These are phyloP conservation scores for Vipera ursinii DNA, from an alignment of 2,797 vertebrate genomes.

Conservation along the genomic window DNA sequence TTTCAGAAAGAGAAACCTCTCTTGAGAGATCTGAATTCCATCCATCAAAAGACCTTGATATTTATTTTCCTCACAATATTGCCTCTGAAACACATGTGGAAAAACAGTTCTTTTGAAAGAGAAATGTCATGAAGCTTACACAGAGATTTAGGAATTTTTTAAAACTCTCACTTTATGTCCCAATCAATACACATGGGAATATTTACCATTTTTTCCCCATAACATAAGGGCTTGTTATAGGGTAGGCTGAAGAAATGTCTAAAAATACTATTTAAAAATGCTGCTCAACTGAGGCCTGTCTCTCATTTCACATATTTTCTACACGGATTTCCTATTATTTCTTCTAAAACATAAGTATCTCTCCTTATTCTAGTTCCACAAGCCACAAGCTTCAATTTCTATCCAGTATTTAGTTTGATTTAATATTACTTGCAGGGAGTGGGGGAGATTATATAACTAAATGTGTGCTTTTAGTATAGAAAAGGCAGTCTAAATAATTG, in stretches of 20 bases:
- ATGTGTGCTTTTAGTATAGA: constrained; percentile 43
- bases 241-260: background rate
- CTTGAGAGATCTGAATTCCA: background rate
- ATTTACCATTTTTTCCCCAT: background rate
- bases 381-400: constrained; percentile 31
- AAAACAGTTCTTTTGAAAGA: background rate
- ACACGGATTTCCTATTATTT: background rate
- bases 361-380: background rate
- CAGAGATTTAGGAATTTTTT: background rate
- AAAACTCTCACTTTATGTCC: background rate
- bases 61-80: background rate
- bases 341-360: constrained; percentile 20
- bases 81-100: too few relatives aligned
- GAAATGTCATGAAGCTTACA: background rate
- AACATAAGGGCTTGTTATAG: background rate
- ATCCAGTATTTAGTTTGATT: constrained; percentile 41
- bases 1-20: background rate
- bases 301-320: constrained; percentile 20
- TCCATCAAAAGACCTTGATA: background rate
- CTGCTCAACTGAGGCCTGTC: background rate
- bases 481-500: constrained; percentile 43
- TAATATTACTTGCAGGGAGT: constrained; percentile 19
- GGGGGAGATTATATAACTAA: constrained; percentile 32
- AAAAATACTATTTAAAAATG: background rate
- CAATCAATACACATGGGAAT: background rate